These are phyloP conservation scores for Dreissena polymorpha DNA, from an alignment of 1,140 invertebrate species.

Conservation along the genomic window DNA sequence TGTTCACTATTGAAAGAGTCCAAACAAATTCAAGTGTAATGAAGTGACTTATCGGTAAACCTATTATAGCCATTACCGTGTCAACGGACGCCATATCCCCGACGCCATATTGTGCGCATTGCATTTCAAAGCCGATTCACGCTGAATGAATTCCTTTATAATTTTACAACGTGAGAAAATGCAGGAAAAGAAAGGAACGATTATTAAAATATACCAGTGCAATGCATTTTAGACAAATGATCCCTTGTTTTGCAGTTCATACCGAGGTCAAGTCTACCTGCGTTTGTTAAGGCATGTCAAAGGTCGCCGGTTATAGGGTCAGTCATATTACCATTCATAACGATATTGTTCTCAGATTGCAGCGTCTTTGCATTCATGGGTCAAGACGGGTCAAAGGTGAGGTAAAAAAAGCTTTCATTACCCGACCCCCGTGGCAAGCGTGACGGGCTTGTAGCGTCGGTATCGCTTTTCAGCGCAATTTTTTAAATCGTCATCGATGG, in stretches of 20 bases:
- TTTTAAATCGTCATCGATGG: neutral
- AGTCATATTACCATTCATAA: conserved; percentile 57
- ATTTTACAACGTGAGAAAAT: conserved; percentile 51
- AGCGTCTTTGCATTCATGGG: conserved; percentile 40
- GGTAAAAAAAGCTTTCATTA: conserved; percentile 3
- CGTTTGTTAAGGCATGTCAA: conserved; percentile 42
- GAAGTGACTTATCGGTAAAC: too few species aligned
- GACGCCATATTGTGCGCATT: conserved; percentile 8
- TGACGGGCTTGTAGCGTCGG: too few species aligned
- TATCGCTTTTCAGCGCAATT: too few species aligned
- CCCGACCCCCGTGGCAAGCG: too few species aligned
- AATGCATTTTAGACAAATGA: conserved; percentile 36
- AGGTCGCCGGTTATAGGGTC: conserved; percentile 49
- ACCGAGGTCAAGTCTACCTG: conserved; percentile 51
- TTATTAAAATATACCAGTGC: conserved; percentile 42
- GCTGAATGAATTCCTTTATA: conserved; percentile 26
- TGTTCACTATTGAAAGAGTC: too few species aligned
- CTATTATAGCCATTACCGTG: too few species aligned
- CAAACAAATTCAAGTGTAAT: too few species aligned
- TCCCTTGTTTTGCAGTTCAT: conserved; percentile 36
- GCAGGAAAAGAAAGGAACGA: conserved; percentile 28
- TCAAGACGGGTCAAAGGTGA: conserved; percentile 26
- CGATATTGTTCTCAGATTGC: conserved; percentile 56
- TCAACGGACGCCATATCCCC: neutral
- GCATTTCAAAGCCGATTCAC: conserved; percentile 17